Evolutionary conservation across 1,140 invertebrate genomes (phyloP).

Genomic region (Drosophila arizonae): DNA sequence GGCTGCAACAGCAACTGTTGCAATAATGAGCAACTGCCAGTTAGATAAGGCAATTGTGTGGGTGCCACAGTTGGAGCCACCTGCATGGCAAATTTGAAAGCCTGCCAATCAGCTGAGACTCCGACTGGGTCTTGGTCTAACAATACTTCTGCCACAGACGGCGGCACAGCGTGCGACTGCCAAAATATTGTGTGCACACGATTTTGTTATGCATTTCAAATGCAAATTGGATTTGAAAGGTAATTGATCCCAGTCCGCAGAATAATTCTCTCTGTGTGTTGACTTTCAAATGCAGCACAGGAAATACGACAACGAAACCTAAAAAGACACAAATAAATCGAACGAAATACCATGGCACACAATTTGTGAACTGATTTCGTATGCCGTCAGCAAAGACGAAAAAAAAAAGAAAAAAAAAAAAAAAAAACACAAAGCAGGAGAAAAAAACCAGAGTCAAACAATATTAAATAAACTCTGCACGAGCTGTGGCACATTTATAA

Average conservation of each 20-base stretch:
- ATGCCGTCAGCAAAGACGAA: slow-evolving; percentile 45
- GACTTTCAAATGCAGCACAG: slow-evolving; percentile 70
- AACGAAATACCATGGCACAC: slow-evolving; percentile 16
- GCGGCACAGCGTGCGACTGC: slow-evolving; percentile 58
- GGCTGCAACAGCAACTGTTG: slow-evolving; percentile 28
- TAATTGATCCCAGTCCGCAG: slow-evolving; percentile 70
- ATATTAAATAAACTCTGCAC: slow-evolving; percentile 71
- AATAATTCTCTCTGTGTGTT: slow-evolving; percentile 52
- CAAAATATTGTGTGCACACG: slow-evolving; percentile 68
- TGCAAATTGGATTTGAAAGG: slow-evolving; percentile 79
- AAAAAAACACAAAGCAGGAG: too few relatives aligned
- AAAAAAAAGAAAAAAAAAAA: too few relatives aligned
- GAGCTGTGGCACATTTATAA: slow-evolving; percentile 67
- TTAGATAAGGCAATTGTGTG: slow-evolving; percentile 61
- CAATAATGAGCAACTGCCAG: slow-evolving; percentile 68
- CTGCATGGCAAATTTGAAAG: slow-evolving; percentile 70
- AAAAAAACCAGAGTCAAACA: slow-evolving; percentile 11
- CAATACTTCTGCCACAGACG: slow-evolving; percentile 42
- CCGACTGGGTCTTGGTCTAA: slow-evolving; percentile 6
- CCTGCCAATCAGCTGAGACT: slow-evolving; percentile 64
- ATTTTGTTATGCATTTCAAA: slow-evolving; percentile 79
- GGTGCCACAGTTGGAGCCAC: slow-evolving; percentile 65
- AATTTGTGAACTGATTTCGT: slow-evolving; percentile 55
- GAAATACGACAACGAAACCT: slow-evolving; percentile 44
- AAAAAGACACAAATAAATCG: slow-evolving; percentile 4